phyloP scores from a whole-genome alignment of 2,888 invertebrate genomes.

The Archips crataeganus region DNA sequence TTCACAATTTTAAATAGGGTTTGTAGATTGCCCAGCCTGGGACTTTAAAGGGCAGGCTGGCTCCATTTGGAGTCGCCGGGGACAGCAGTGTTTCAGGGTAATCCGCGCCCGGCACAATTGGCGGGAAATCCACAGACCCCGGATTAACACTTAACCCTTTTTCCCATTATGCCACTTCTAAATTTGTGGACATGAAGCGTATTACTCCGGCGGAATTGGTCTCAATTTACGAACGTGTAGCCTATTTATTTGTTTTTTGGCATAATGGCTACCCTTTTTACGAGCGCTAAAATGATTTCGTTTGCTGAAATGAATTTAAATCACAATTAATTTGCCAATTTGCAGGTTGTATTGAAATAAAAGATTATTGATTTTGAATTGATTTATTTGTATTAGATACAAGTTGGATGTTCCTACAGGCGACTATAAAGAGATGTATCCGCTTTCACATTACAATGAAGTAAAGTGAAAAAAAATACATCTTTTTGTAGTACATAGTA shows the following conservation, averaged over 20 bases:
- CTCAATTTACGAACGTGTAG: conserved; percentile 15
- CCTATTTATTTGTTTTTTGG: conserved; percentile 3
- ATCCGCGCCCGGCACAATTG: conserved; percentile 20
- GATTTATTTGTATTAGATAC: not conserved
- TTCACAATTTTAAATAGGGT: conserved; percentile 15
- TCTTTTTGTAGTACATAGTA: no score
- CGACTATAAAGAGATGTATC: no score
- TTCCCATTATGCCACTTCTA: conserved; percentile 31
- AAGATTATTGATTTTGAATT: not conserved
- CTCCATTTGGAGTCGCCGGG: conserved; percentile 1
- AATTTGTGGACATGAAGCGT: conserved; percentile 30
- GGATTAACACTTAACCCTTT: conserved; percentile 35
- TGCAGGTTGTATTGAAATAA: not conserved
- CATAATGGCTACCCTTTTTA: conserved; percentile 3
- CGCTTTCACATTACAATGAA: no score
- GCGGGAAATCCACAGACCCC: conserved; percentile 20
- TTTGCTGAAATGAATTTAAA: not conserved
- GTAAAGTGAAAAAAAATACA: no score
- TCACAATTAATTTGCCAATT: not conserved
- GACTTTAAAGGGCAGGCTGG: not conserved
- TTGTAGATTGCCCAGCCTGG: not conserved
- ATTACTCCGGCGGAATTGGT: conserved; percentile 11
- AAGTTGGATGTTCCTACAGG: not conserved
- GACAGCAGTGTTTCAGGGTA: not conserved
- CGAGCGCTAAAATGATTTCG: not conserved